Percentiles rank a stretch among this genome's conserved stretches.
phyloP scores from a whole-genome alignment of 2,797 vertebrate genomes.

The Parambassis ranga region DNA sequence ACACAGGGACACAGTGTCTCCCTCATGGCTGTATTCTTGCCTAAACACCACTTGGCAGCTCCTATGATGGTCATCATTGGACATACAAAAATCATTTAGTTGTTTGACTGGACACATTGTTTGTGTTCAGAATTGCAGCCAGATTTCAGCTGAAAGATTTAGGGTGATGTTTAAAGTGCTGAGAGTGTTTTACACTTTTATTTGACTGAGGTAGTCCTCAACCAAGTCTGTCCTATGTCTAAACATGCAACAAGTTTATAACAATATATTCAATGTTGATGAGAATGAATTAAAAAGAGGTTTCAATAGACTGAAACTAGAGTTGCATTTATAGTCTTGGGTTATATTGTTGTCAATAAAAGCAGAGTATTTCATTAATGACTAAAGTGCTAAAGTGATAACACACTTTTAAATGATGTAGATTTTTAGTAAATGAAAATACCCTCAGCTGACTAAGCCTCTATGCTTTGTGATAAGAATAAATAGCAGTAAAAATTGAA shows the following conservation, averaged over 20 bases:
- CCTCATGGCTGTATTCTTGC: constrained; percentile 12
- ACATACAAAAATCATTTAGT: background rate
- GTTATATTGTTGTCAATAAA: background rate
- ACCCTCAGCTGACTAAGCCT: no score
- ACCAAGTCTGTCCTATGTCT: background rate
- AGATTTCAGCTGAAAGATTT: background rate
- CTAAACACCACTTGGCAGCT: constrained; percentile 13
- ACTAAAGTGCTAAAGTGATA: background rate
- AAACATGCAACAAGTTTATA: background rate
- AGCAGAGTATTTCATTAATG: background rate
- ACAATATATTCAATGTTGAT: background rate
- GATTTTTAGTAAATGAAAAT: background rate
- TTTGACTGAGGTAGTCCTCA: background rate
- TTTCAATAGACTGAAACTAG: background rate
- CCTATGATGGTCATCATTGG: background rate
- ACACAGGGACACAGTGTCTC: constrained; percentile 14
- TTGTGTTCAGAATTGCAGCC: constrained; percentile 1
- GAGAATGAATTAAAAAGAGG: background rate
- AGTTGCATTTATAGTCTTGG: background rate
- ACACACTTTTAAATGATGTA: background rate
- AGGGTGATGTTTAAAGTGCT: background rate
- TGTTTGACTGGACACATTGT: background rate
- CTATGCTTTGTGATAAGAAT: no score
- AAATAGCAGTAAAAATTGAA: background rate
- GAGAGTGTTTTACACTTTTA: background rate